A percentile compares a stretch with the other conserved stretches of the same genome.
Evolutionary conservation across 1,140 invertebrate genomes (phyloP).

Genomic region (Lepidotrigona ventralis): DNA sequence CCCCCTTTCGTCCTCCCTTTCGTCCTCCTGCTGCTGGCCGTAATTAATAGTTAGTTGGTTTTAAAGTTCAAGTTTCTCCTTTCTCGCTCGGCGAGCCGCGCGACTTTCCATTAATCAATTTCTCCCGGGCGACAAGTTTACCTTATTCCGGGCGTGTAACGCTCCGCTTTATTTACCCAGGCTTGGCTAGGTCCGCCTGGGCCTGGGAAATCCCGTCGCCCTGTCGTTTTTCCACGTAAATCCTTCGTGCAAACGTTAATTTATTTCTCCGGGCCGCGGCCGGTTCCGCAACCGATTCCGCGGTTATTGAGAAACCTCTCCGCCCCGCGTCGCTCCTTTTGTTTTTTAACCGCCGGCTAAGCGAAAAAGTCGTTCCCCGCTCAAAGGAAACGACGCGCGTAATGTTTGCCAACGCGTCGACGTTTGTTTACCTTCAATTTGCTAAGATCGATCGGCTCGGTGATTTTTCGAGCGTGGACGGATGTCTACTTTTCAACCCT

Average conservation of each 20-base stretch:
- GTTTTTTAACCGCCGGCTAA: not conserved
- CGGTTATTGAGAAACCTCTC: not conserved
- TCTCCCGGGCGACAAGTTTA: conserved; percentile 30
- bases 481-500: no score
- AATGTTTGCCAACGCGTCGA: not conserved
- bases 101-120: conserved; percentile 43
- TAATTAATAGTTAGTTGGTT: conserved; percentile 45
- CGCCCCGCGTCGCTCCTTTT: not conserved
- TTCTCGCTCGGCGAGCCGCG: not conserved
- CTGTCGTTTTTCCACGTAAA: conserved; percentile 25
- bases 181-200: not conserved
- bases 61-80: conserved; percentile 22
- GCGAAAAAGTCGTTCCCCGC: not conserved
- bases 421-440: not conserved
- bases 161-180: conserved; percentile 29
- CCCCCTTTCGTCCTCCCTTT: no score
- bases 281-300: not conserved
- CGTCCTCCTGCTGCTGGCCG: not conserved
- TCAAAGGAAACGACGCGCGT: not conserved
- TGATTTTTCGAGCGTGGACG: not conserved
- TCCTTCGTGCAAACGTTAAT: conserved; percentile 13
- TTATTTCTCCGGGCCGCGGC: conserved; percentile 4
- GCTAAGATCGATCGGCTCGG: not conserved
- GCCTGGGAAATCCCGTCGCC: not conserved
- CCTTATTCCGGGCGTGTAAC: conserved; percentile 32